Percentiles rank a stretch among this genome's conserved stretches.
Conservation (phyloP, 2,888 invertebrate species). For the Plagodis pulveraria region DNA sequence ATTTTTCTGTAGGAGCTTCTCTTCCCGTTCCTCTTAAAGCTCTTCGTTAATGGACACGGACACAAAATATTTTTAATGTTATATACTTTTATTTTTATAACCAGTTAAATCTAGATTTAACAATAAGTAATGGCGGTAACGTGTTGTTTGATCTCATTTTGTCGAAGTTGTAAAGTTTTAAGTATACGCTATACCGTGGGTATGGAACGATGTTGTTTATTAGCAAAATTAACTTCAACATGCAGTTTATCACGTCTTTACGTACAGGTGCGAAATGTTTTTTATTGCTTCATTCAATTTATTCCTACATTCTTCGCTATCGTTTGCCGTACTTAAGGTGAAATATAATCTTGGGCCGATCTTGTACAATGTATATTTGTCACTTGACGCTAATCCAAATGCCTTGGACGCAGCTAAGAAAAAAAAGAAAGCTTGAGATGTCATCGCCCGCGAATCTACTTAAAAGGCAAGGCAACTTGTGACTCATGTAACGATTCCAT, state of each 20-base stretch:
- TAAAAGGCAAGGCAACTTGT: conserved; percentile 37
- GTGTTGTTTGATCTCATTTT: conserved; percentile 9
- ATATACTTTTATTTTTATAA: no score
- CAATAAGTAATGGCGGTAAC: conserved; percentile 2
- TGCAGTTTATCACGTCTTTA: conserved; percentile 39
- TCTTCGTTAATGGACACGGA: conserved; percentile 1
- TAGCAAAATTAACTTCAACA: conserved; percentile 29
- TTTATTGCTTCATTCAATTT: conserved; percentile 41
- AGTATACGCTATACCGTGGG: conserved; percentile 14
- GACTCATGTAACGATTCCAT: conserved; percentile 46
- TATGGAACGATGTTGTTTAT: conserved; percentile 27
- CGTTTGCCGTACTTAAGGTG: conserved; percentile 43
- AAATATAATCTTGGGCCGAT: conserved; percentile 38
- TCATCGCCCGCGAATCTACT: conserved; percentile 14
- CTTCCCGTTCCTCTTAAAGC: no score
- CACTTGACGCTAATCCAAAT: conserved; percentile 60
- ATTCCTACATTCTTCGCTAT: conserved; percentile 42
- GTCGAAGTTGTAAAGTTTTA: conserved; percentile 11
- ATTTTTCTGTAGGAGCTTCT: no score
- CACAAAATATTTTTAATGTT: no score
- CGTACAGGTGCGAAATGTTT: conserved; percentile 36
- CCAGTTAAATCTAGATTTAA: background rate
- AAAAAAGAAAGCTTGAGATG: conserved; percentile 34
- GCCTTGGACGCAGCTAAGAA: conserved; percentile 64
- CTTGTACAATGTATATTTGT: conserved; percentile 52